phyloP scores from a whole-genome alignment of 2,888 invertebrate species.

The Macaria liturata region DNA sequence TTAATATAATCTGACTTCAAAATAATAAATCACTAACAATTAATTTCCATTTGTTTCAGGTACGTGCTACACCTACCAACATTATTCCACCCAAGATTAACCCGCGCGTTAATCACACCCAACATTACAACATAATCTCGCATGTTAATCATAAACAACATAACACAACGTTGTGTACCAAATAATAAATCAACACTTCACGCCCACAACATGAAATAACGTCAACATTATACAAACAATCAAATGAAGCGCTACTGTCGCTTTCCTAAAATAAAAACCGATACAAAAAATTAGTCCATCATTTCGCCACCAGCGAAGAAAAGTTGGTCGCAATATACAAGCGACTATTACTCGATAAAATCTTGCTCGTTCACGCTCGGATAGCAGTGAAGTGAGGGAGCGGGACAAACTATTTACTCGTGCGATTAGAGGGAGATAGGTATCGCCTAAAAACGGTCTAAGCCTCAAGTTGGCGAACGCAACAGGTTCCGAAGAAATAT shows the following conservation, averaged over 20 bases:
- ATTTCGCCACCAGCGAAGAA: no score
- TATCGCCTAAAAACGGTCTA: slow-evolving; percentile 41
- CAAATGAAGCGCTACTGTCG: no score
- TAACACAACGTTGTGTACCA: slow-evolving; percentile 16
- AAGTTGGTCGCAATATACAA: slow-evolving; percentile 2
- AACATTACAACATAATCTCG: slow-evolving; percentile 12
- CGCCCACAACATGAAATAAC: slow-evolving; percentile 9
- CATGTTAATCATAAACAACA: slow-evolving; percentile 12
- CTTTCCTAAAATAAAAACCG: no score
- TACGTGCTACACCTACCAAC: slow-evolving; percentile 34
- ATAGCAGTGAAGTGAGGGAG: slow-evolving; percentile 6
- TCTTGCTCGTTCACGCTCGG: slow-evolving; percentile 22
- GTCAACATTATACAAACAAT: no score
- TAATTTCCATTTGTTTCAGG: slow-evolving; percentile 47
- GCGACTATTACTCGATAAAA: slow-evolving; percentile 28
- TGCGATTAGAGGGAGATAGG: slow-evolving; percentile 34
- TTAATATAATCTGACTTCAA: no score
- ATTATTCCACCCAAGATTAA: slow-evolving; percentile 1
- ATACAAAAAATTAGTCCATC: no score
- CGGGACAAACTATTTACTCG: slow-evolving; percentile 8
- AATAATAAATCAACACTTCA: slow-evolving; percentile 28
- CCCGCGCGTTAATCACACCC: slow-evolving; percentile 5
- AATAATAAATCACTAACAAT: no score
- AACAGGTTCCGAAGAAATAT: slow-evolving; percentile 77
- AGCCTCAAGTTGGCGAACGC: slow-evolving; percentile 57